These are phyloP conservation scores for Xanthorhoe spadicearia DNA, from an alignment of 2,888 invertebrate genomes.

Conservation along the genomic window DNA sequence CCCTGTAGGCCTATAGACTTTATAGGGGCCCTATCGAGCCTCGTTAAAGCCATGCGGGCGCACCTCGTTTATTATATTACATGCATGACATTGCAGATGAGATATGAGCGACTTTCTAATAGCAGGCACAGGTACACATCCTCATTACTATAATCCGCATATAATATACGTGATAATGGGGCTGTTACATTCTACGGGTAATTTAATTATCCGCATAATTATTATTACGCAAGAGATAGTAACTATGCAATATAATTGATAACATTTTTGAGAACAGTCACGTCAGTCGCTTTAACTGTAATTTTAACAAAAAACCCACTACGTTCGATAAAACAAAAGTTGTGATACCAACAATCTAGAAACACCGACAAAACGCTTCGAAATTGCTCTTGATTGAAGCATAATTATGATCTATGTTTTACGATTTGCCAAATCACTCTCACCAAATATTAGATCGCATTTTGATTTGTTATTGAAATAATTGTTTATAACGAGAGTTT, in stretches of 20 bases:
- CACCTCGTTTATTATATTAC: constrained; percentile 51
- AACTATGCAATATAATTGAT: background rate
- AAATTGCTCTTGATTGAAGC: constrained; percentile 33
- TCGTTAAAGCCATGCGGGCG: constrained; percentile 66
- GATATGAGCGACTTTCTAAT: constrained; percentile 59
- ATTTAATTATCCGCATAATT: constrained; percentile 8
- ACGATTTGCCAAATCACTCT: constrained; percentile 46
- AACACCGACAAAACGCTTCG: constrained; percentile 15
- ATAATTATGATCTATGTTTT: constrained; percentile 37
- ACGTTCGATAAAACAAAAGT: background rate
- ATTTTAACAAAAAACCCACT: constrained; percentile 4
- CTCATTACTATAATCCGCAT: constrained; percentile 30
- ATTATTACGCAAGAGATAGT: background rate
- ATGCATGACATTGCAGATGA: constrained; percentile 51
- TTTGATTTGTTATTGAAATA: constrained; percentile 54
- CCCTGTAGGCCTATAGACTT: constrained; percentile 47
- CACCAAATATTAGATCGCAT: constrained; percentile 49
- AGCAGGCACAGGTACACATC: constrained; percentile 20
- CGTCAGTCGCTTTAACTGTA: background rate
- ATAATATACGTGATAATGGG: constrained; percentile 29
- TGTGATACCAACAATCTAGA: constrained; percentile 1
- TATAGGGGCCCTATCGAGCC: constrained; percentile 72
- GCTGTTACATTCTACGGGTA: constrained; percentile 42
- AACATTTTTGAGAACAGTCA: background rate
- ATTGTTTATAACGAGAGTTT: constrained; percentile 60